These are phyloP conservation scores for Matsumyia berberina DNA, from an alignment of 2,888 invertebrate genomes.

Conservation along the genomic window DNA sequence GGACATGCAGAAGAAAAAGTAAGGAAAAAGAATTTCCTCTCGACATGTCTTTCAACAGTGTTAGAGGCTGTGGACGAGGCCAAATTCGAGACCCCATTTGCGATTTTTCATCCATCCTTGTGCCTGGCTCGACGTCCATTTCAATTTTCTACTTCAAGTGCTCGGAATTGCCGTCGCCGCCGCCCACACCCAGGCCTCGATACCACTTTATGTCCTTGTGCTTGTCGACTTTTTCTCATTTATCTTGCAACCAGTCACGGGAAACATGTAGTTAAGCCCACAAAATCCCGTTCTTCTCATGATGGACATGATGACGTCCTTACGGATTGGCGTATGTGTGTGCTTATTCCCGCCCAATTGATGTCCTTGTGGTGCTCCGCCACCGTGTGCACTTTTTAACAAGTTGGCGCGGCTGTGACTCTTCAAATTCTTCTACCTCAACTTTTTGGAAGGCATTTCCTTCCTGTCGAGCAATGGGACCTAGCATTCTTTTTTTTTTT, in stretches of 20 bases:
- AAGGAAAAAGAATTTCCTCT: slow-evolving; percentile 26
- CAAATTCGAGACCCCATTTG: slow-evolving; percentile 21
- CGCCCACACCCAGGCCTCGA: slow-evolving; percentile 5
- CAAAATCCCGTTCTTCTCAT: slow-evolving; percentile 54
- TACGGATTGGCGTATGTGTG: slow-evolving; percentile 29
- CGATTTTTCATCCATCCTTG: slow-evolving; percentile 47
- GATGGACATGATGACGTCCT: slow-evolving; percentile 57
- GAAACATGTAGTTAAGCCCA: slow-evolving; percentile 60
- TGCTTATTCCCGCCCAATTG: slow-evolving; percentile 29
- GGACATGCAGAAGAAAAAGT: slow-evolving; percentile 12
- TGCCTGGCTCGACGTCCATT: slow-evolving; percentile 53
- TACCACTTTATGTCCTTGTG: slow-evolving; percentile 15
- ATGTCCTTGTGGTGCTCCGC: slow-evolving; percentile 28
- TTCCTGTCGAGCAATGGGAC: slow-evolving; percentile 18
- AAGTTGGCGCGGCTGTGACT: slow-evolving; percentile 44
- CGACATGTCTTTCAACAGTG: slow-evolving; percentile 34
- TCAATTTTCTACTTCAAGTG: slow-evolving; percentile 56
- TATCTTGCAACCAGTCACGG: slow-evolving; percentile 52
- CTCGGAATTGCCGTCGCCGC: slow-evolving; percentile 24
- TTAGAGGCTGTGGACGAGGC: background rate
- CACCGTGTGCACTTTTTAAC: slow-evolving; percentile 39
- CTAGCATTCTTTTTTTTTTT: slow-evolving; percentile 23
- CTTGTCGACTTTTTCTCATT: slow-evolving; percentile 35
- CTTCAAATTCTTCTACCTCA: slow-evolving; percentile 35
- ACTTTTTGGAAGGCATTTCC: slow-evolving; percentile 25